Conservation (phyloP, 2,113 vertebrate species). For the Lycocorax pyrrhopterus region DNA sequence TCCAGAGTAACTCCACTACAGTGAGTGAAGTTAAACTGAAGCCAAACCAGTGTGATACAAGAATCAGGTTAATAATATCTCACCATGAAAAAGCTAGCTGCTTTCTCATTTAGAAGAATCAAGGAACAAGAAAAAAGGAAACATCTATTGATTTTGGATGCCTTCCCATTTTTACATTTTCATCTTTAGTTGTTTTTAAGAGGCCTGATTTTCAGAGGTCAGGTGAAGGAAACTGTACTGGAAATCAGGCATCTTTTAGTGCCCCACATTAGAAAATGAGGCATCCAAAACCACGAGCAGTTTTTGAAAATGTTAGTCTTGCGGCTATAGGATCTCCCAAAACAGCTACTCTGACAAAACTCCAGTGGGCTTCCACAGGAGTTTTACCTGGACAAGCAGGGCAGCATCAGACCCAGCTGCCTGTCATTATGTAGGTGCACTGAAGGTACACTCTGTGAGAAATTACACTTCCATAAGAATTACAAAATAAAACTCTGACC, state of each 20-base stretch:
- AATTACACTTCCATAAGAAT: background rate
- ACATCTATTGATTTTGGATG: slow-evolving; percentile 2
- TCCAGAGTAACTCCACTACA: background rate
- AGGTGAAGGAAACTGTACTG: background rate
- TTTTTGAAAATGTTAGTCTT: background rate
- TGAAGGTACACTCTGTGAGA: background rate
- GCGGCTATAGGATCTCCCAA: background rate
- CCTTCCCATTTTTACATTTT: background rate
- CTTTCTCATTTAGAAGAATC: slow-evolving; percentile 19
- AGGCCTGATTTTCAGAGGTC: background rate
- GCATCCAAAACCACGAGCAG: slow-evolving; percentile 23
- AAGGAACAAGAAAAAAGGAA: background rate
- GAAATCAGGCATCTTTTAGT: background rate
- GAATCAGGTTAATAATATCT: slow-evolving; percentile 7
- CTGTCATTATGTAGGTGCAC: background rate
- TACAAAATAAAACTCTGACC: background rate
- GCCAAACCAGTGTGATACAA: background rate
- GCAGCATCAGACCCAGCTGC: background rate
- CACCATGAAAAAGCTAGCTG: slow-evolving; percentile 26
- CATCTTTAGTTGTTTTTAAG: background rate
- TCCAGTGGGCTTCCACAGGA: background rate
- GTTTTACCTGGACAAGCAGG: background rate
- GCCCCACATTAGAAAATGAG: background rate
- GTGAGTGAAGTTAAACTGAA: background rate
- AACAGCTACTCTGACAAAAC: background rate